phyloP scores from a whole-genome alignment of 2,888 invertebrate species.

The Epistrophe eligans region DNA sequence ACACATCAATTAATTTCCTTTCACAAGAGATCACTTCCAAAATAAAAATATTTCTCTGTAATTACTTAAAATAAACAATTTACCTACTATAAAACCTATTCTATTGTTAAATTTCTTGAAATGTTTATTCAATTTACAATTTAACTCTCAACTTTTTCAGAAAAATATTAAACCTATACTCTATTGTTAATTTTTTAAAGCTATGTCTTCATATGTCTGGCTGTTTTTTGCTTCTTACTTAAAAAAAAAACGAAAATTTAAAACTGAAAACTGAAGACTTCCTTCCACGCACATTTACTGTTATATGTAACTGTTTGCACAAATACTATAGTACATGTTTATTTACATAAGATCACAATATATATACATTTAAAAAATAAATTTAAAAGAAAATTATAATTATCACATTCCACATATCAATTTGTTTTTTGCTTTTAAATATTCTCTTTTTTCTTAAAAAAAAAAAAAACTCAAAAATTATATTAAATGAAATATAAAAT shows the following conservation, averaged over 20 bases:
- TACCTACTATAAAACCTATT: too few species aligned
- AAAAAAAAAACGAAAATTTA: conserved; percentile 6
- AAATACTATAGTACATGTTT: conserved; percentile 10
- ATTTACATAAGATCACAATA: background rate
- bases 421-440: conserved; percentile 15
- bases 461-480: conserved; percentile 13
- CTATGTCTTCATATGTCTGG: background rate
- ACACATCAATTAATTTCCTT: background rate
- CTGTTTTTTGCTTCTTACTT: conserved; percentile 34
- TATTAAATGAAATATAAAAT: conserved; percentile 1
- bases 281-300: conserved; percentile 26
- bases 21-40: conserved; percentile 21
- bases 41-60: background rate
- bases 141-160: background rate
- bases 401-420: conserved; percentile 73
- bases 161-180: background rate
- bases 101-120: too few species aligned
- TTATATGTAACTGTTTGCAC: conserved; percentile 26
- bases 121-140: background rate
- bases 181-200: conserved; percentile 12
- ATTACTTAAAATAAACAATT: background rate
- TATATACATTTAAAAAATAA: conserved; percentile 1
- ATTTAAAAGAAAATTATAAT: conserved; percentile 28
- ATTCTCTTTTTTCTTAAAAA: conserved; percentile 6
- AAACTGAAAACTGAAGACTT: conserved; percentile 6